Base-by-base conservation (phyloP, 2,113 vertebrate species). In the Taurulus bubalis region DNA sequence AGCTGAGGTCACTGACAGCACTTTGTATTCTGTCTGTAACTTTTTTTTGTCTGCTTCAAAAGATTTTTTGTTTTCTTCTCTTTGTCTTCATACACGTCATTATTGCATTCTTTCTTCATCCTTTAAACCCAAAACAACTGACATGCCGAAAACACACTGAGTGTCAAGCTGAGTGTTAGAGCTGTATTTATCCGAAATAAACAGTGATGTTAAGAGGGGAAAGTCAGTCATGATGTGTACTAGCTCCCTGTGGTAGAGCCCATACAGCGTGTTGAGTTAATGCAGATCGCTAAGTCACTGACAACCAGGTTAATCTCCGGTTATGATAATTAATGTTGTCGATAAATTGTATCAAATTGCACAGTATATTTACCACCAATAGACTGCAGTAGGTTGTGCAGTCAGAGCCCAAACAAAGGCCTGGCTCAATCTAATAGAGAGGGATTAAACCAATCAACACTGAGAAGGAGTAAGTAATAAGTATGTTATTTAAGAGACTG, bases 1-100 rank as follows among this genome's bases (percentile, higher is more conserved):
- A 55, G 30, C 20, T 0, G 12, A 75, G 60, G 59, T 87, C 86
- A 34, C 55, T 56, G 49, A 60, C 30, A 53, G 63, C 10, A 34
- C 72, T 83, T 83, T 67, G 1, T 71, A 40, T 55, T 81, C 38
- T 28, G 30, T 59, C 15, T 67, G 12, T 18, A 49, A 59, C 63
- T 34, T 60, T 16, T 36, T 49, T 34, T 34, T 42, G 11, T 70
- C n/a, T 42, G 12, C 36, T 60, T 80, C 22, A 51, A 53, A 79
- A 36, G 16, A n/a, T n/a, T 58, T 40, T 62, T 60, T n/a, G 65
- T 34, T 62, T 64, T 30, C 24, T 26, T 51, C 14, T 79, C 72
- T 73, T 32, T 30, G 68, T 70, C 62, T 24, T 64, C 14, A 20
- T 24, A 30, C 16, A 24, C 28, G 1, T 65, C 16, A 34, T 77